phyloP scores from a whole-genome alignment of 1,140 invertebrate species.

The Portunus trituberculatus region DNA sequence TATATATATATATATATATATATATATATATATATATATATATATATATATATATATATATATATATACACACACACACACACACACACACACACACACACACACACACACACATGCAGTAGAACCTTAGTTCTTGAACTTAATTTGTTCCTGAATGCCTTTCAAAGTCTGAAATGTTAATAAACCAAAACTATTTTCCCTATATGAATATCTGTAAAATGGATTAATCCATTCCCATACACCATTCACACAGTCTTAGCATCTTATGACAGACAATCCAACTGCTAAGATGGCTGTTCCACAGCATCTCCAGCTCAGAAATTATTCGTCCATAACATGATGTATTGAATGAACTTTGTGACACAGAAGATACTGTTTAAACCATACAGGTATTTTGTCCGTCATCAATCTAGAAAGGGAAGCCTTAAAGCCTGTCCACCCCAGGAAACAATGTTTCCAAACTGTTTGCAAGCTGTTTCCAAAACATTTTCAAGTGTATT shows the following conservation, averaged over 20 bases:
- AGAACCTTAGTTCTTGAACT: too few relatives aligned
- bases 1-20: constrained; percentile 26
- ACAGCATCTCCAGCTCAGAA: too few relatives aligned
- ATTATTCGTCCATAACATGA: not conserved
- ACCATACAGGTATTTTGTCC: not conserved
- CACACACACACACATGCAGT: too few relatives aligned
- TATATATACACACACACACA: constrained; percentile 26
- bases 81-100: constrained; percentile 26
- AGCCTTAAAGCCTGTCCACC: not conserved
- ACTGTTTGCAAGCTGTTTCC: not conserved
- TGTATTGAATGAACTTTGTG: too few relatives aligned
- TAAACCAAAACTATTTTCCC: not conserved
- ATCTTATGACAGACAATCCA: not conserved
- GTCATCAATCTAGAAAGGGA: not conserved
- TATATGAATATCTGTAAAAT: not conserved
- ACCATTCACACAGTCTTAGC: not conserved
- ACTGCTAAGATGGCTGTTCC: too few relatives aligned
- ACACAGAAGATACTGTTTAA: too few relatives aligned
- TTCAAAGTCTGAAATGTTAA: too few relatives aligned
- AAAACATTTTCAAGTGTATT: too few relatives aligned
- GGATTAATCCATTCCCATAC: not conserved
- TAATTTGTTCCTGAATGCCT: too few relatives aligned
- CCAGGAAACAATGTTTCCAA: not conserved
- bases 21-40: constrained; percentile 26
- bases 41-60: constrained; percentile 17